Conservation (phyloP, 2,113 vertebrate species). For the Crotalus viridis region DNA sequence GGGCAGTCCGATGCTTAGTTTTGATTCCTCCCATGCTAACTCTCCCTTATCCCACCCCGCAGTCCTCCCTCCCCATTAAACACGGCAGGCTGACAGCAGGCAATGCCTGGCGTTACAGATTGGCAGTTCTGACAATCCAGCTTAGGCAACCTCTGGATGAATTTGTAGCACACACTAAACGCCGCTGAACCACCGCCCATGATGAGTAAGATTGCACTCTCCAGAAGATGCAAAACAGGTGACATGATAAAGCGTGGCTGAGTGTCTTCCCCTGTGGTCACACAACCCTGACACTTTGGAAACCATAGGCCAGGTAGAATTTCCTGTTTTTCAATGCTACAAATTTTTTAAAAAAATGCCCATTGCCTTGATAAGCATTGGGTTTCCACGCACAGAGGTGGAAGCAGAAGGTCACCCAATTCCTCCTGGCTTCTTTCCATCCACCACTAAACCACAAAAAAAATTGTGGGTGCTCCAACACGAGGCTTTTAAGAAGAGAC, state of each 20-base stretch:
- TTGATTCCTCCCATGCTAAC: not conserved
- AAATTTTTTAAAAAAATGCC: not conserved
- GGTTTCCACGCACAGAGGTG: not conserved
- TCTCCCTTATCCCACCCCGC: not conserved
- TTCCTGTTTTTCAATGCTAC: not conserved
- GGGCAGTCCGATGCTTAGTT: too few relatives aligned
- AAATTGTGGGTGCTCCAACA: not conserved
- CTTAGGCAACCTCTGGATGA: not conserved
- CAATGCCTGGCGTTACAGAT: not conserved
- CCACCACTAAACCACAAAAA: not conserved
- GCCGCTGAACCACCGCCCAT: not conserved
- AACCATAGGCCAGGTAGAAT: not conserved
- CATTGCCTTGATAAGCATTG: not conserved
- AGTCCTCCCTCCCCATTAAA: not conserved
- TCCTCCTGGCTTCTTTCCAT: not conserved
- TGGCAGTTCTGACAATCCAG: not conserved
- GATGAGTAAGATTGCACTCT: not conserved
- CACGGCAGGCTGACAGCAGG: too few relatives aligned
- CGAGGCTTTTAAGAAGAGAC: too few relatives aligned
- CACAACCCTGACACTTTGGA: not conserved
- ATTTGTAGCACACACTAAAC: not conserved
- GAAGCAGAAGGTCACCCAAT: not conserved
- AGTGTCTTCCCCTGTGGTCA: not conserved
- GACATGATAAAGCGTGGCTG: not conserved
- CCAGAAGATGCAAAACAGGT: not conserved